A percentile compares a stretch with the other conserved stretches of the same genome.
Evolutionary conservation across 2,113 vertebrate species (phyloP).

Genomic region (Lepidothrix coronata): DNA sequence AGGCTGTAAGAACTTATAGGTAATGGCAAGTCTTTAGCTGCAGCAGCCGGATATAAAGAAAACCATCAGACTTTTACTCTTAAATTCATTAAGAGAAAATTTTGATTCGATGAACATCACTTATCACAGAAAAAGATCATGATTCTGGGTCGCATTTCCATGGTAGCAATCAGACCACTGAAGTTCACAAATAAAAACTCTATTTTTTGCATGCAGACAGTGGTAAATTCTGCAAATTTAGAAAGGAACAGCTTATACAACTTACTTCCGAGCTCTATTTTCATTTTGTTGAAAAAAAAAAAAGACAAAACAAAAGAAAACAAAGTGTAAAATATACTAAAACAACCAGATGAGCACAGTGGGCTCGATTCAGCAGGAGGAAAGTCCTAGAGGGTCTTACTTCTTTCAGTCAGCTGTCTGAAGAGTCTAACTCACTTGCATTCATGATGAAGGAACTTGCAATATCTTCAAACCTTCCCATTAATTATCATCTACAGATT

Average conservation of each 20-base stretch:
- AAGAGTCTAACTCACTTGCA: not conserved
- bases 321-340: conserved; percentile 80
- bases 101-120: conserved; percentile 81
- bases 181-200: conserved; percentile 88
- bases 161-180: conserved; percentile 84
- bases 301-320: conserved; percentile 86
- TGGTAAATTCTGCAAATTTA: conserved; percentile 82
- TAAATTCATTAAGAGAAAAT: conserved; percentile 42
- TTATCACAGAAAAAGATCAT: conserved; percentile 96
- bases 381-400: not conserved
- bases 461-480: not conserved
- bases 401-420: not conserved
- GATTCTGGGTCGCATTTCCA: conserved; percentile 80
- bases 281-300: conserved; percentile 97
- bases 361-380: conserved; percentile 62
- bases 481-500: not conserved
- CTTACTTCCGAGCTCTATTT: conserved; percentile 99
- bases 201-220: conserved; percentile 93
- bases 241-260: conserved; percentile 84
- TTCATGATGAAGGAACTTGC: not conserved
- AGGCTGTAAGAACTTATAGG: not conserved
- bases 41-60: conserved; percentile 72
- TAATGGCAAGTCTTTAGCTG: conserved; percentile 69
- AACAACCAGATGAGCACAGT: conserved; percentile 68
- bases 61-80: conserved; percentile 5